A percentile compares a stretch with the other conserved stretches of the same genome.
Evolutionary conservation across 2,113 vertebrate genomes (phyloP).

Genomic region (Corythaixoides concolor): DNA sequence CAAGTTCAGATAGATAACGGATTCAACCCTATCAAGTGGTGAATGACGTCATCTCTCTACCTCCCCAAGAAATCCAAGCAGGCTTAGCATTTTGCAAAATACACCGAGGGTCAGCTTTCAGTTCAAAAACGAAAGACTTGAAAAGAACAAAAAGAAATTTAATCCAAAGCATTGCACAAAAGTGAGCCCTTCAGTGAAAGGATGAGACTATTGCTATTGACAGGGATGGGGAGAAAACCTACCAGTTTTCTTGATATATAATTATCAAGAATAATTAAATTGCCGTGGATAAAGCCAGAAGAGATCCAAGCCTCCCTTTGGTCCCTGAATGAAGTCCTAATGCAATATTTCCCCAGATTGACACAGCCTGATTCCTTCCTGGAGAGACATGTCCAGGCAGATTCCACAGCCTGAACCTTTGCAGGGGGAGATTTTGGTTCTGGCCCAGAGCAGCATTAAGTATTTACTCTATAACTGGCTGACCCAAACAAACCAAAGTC

Average conservation of each 20-base stretch:
- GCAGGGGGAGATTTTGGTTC: neutral
- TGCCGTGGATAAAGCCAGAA: neutral
- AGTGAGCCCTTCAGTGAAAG: neutral
- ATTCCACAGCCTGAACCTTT: neutral
- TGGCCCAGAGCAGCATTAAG: neutral
- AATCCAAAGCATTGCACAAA: neutral
- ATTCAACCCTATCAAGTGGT: neutral
- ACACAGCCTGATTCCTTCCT: neutral
- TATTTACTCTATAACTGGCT: neutral
- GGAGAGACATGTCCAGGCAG: neutral
- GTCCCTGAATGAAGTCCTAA: neutral
- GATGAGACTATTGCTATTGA: neutral
- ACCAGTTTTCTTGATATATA: neutral
- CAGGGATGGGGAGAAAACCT: neutral
- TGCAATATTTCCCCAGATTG: neutral
- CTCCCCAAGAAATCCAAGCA: neutral
- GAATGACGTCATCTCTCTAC: conserved; percentile 28
- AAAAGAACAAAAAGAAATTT: conserved; percentile 3
- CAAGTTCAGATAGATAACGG: neutral
- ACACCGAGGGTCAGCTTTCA: neutral
- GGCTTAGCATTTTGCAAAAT: conserved; percentile 5
- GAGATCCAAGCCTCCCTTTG: neutral
- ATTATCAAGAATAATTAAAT: neutral
- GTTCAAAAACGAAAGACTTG: neutral
- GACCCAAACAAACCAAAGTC: neutral